Base-by-base conservation (phyloP, 2,113 vertebrate genomes). In the Herpetotheres cachinnans region DNA sequence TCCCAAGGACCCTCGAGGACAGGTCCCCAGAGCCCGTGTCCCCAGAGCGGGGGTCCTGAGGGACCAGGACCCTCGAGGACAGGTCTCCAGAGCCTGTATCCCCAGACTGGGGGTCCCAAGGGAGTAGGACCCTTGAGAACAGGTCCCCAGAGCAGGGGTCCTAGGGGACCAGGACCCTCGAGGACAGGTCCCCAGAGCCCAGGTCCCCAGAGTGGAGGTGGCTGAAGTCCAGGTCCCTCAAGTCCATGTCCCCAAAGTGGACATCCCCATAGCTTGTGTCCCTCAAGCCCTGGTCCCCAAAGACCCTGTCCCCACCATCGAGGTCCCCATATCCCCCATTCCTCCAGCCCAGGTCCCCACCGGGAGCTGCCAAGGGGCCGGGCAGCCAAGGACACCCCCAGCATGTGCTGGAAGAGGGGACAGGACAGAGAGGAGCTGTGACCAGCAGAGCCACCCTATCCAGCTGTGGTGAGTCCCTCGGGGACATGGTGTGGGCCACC, bases 381-480 rank as follows among this genome's bases (percentile, higher is more conserved):
- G 26, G 19, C 36, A 67, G 38, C 42, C 82, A 63, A 25, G 91
- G 38, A 34, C 32, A 30, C 10, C 36, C 46, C 58, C 2, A 1
- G 62, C 1, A 12, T 0, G 0, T 34, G 0, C 29, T 16, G 70
- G 54, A 38, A 36, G 27, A 40, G 21, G 74, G 54, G 47, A 44
- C 10, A 13, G 74, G 44, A 25, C 58, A 50, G 29, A 22, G 17
- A 18, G 63, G 50, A 73, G 17, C 50, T 11, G 50, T 17, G 82
- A 58, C 24, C 91, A 69, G 24, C 72, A 86, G 18, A 78, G 54
- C 44, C 83, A 40, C 59, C 67, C 44, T 58, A 4, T 2, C 0
- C 14, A 42, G 40, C 47, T 20, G 0, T 1, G 36, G 5, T 4
- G 2, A 9, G 9, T 20, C 67, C 44, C 44, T 2, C 2, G 22